These are phyloP conservation scores for Heliconius cydno DNA, from an alignment of 2,888 invertebrate genomes.

Conservation along the genomic window DNA sequence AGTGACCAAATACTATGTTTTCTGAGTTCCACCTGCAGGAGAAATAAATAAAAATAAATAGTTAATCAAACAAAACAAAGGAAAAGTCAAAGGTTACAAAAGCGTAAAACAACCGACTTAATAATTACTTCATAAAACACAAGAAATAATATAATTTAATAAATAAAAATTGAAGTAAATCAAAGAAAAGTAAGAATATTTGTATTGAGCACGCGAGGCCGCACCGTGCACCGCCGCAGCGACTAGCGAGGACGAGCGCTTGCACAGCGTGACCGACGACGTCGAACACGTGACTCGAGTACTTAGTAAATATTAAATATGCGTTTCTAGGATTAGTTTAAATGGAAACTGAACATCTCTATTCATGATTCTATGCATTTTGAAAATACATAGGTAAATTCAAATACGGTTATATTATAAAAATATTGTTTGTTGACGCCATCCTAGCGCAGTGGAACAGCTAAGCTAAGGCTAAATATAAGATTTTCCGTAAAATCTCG, in stretches of 20 bases:
- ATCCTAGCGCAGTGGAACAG: too few relatives aligned
- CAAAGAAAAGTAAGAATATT: not conserved
- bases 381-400: not conserved
- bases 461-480: too few relatives aligned
- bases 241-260: not conserved
- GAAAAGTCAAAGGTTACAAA: too few relatives aligned
- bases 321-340: not conserved
- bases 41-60: too few relatives aligned
- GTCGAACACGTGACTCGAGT: not conserved
- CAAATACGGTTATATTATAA: too few relatives aligned
- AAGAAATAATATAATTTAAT: not conserved
- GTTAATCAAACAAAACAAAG: too few relatives aligned
- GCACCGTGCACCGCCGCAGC: not conserved
- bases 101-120: too few relatives aligned
- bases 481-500: too few relatives aligned
- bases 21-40: too few relatives aligned
- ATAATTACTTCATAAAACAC: too few relatives aligned
- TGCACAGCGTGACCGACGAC: conserved; percentile 9
- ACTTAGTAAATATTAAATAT: not conserved
- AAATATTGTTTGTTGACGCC: too few relatives aligned
- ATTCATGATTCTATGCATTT: not conserved
- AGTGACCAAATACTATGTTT: too few relatives aligned
- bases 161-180: not conserved
- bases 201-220: not conserved
- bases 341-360: not conserved